Base-by-base conservation (phyloP, 2,888 invertebrate genomes). In the Myopa testacea region DNA sequence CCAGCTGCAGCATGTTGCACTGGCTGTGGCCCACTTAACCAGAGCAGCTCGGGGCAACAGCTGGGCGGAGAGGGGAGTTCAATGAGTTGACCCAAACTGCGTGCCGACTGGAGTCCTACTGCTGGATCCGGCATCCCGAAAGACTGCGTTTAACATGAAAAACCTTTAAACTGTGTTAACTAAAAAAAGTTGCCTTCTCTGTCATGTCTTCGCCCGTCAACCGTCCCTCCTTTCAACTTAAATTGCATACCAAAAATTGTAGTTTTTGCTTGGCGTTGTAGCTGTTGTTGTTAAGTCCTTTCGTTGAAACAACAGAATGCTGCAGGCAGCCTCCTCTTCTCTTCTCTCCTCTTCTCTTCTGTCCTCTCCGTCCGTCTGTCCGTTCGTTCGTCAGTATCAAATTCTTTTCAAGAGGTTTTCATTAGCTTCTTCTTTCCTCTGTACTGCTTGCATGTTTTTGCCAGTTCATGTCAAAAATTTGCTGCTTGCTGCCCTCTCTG, bases 171-270 rank as follows among this genome's bases (percentile, higher is more conserved):
- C 67, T 38, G 2, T n/a, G 67, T 16, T 40, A 40, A 37, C 37
- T 37, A n/a, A 14, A 19, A 69, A 50, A 69, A 67, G 14, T 69
- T 69, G 69, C 45, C 40, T 34, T 14, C 58, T 26, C 37, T 40
- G 7, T 16, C 14, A 38, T 40, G 16, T 37, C 40, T 38, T 1
- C 45, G 40, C n/a, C 40, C 12, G 4, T 37, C 67, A 2, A 26
- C 19, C 37, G 14, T 67, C 12, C 37, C 52, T 68, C 37, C 14
- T 55, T 12, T 58, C 37, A 19, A 45, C 45, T 50, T 40, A 40
- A 60, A 58, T 73, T 78, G 72, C 79, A 67, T 73, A 71, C 63
- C 69, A 58, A 60, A 76, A 75, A 78, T 78, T 75, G 75, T 55
- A 55, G 38, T 58, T 77, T 72, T 68, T 62, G 67, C 67, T 68